Conservation (phyloP, 2,797 vertebrate genomes). For the Pempheris klunzingeri region DNA sequence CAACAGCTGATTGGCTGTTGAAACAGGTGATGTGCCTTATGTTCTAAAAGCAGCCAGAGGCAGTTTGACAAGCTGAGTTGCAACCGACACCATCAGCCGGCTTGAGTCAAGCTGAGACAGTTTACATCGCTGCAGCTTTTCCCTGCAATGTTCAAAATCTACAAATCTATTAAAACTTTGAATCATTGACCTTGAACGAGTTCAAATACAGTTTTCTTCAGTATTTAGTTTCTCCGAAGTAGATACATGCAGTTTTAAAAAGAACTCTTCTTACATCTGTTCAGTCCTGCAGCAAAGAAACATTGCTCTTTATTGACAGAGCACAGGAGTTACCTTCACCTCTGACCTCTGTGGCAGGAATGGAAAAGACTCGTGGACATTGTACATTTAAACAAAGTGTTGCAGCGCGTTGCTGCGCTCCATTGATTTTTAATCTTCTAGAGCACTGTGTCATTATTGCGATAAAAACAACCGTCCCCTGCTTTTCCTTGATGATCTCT, state of each 20-base stretch:
- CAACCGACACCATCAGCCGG: too few relatives aligned
- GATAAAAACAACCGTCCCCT: conserved; percentile 52
- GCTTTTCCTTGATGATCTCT: conserved; percentile 71
- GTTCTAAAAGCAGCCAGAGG: too few relatives aligned
- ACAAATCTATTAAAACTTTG: too few relatives aligned
- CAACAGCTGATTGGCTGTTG: too few relatives aligned
- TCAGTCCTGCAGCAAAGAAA: conserved; percentile 6
- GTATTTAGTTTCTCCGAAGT: not conserved
- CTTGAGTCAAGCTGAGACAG: too few relatives aligned
- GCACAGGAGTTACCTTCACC: conserved; percentile 38
- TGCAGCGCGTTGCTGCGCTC: conserved; percentile 31
- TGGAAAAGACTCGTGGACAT: conserved; percentile 30
- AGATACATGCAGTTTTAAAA: not conserved
- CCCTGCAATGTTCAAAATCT: too few relatives aligned
- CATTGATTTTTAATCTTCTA: conserved; percentile 75
- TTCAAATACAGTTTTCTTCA: too few relatives aligned
- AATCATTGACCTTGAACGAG: too few relatives aligned
- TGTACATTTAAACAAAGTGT: conserved; percentile 40
- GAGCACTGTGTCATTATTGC: conserved; percentile 66
- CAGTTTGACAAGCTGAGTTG: too few relatives aligned
- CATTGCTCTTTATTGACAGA: not conserved
- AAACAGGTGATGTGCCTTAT: too few relatives aligned
- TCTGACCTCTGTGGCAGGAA: conserved; percentile 28
- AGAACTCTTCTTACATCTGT: not conserved
- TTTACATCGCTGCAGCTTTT: too few relatives aligned